These are phyloP conservation scores for Aythya fuligula DNA, from an alignment of 2,797 vertebrate species.

Conservation along the genomic window DNA sequence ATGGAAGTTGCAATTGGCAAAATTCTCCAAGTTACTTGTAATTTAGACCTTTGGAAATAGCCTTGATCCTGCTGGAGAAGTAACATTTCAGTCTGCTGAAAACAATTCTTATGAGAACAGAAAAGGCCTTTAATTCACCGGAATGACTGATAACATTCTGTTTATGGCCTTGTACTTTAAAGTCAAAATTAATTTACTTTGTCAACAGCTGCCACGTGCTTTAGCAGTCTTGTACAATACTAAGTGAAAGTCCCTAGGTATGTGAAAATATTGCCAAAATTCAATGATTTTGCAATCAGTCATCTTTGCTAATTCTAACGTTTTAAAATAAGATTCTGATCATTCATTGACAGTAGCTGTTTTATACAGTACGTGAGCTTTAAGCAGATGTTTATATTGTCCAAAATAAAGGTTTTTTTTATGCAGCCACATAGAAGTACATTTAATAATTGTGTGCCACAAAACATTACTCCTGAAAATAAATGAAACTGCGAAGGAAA, in stretches of 20 bases:
- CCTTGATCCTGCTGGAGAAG: not conserved
- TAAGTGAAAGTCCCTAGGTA: not conserved
- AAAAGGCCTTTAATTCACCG: not conserved
- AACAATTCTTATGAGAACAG: not conserved
- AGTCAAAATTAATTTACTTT: not conserved
- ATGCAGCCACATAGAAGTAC: not conserved
- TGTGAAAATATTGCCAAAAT: not conserved
- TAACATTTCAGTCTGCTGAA: not conserved
- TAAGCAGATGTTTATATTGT: conserved; percentile 86
- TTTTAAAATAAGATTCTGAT: conserved; percentile 77
- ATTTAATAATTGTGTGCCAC: not conserved
- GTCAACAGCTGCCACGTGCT: not conserved
- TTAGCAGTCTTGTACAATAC: not conserved
- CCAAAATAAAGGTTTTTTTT: conserved; percentile 16
- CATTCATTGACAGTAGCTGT: conserved; percentile 81
- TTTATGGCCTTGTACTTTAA: not conserved
- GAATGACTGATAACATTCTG: not conserved
- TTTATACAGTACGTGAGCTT: conserved; percentile 82
- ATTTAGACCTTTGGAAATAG: not conserved
- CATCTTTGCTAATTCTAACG: conserved; percentile 80
- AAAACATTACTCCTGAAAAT: conserved; percentile 13
- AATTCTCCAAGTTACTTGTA: not conserved
- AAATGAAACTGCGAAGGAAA: not conserved
- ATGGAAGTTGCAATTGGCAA: not conserved
- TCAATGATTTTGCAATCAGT: conserved; percentile 79